Conservation (phyloP, 2,797 vertebrate species). For the Lophius americanus region DNA sequence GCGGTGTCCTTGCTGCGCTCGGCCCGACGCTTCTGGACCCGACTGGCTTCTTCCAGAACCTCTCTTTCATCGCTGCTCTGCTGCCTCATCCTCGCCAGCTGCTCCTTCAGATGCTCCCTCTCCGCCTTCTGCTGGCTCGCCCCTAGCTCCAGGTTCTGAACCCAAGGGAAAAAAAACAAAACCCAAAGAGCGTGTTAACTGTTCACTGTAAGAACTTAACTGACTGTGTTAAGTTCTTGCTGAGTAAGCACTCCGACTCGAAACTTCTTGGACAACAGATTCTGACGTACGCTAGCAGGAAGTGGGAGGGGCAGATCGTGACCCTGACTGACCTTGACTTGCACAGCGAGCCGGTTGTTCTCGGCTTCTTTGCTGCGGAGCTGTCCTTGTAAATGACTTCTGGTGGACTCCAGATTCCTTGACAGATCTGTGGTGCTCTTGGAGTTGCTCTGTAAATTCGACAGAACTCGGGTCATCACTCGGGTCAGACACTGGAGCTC, state of each 20-base stretch:
- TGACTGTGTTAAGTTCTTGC: neutral
- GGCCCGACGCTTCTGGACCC: constrained; percentile 87
- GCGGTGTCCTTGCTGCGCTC: constrained; percentile 85
- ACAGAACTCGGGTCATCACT: too few relatives aligned
- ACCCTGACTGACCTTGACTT: constrained; percentile 84
- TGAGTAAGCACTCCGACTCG: neutral
- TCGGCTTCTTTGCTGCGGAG: constrained; percentile 89
- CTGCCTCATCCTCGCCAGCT: constrained; percentile 80
- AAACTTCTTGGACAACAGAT: neutral
- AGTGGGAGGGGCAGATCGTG: neutral
- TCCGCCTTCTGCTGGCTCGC: constrained; percentile 84
- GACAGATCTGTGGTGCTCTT: constrained; percentile 84
- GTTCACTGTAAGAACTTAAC: neutral
- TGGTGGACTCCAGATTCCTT: constrained; percentile 86
- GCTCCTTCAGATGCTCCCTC: constrained; percentile 78
- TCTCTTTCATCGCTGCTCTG: constrained; percentile 85
- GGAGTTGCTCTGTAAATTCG: constrained; percentile 80
- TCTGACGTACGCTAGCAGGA: neutral
- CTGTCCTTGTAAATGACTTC: constrained; percentile 88
- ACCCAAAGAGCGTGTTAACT: neutral
- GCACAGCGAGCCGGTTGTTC: constrained; percentile 85
- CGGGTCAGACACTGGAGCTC: too few relatives aligned
- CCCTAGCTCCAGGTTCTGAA: constrained; percentile 86
- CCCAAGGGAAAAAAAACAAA: neutral
- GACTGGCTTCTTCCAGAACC: constrained; percentile 86